Evolutionary conservation across 1,140 invertebrate genomes (phyloP).

Genomic region (Matsumurasca onukii): DNA sequence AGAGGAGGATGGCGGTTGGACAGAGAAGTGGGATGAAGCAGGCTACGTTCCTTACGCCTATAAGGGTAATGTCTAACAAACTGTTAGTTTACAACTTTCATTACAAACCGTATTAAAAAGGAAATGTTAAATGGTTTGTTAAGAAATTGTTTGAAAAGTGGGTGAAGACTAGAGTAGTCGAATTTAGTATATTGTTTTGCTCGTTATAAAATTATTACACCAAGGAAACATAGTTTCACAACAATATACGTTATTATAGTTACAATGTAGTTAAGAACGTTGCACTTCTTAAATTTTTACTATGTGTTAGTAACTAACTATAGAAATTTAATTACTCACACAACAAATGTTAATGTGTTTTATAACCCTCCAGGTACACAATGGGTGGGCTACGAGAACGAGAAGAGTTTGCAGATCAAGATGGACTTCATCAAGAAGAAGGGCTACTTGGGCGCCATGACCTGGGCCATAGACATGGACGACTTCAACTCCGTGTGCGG

Average conservation of each 20-base stretch:
- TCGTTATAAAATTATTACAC: no score
- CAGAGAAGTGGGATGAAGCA: conserved; percentile 74
- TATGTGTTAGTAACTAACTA: no score
- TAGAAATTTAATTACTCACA: no score
- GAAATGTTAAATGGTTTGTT: background rate
- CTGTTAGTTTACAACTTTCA: background rate
- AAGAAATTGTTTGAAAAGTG: background rate
- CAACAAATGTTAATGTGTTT: no score
- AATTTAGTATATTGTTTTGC: no score
- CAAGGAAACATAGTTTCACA: no score
- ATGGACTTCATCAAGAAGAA: conserved; percentile 82
- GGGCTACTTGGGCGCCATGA: conserved; percentile 81
- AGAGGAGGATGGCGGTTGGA: conserved; percentile 67
- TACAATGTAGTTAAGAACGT: no score
- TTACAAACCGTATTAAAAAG: background rate
- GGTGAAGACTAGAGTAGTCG: no score
- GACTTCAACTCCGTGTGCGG: conserved; percentile 80
- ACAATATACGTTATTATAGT: no score
- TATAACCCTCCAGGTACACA: conserved; percentile 70
- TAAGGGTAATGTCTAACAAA: conserved; percentile 64
- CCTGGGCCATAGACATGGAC: conserved; percentile 88
- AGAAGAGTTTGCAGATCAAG: conserved; percentile 76
- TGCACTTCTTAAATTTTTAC: no score
- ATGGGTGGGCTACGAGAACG: conserved; percentile 89
- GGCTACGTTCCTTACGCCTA: conserved; percentile 84